Evolutionary conservation across 2,113 vertebrate species (phyloP).

Genomic region (Australoheros scitulus): DNA sequence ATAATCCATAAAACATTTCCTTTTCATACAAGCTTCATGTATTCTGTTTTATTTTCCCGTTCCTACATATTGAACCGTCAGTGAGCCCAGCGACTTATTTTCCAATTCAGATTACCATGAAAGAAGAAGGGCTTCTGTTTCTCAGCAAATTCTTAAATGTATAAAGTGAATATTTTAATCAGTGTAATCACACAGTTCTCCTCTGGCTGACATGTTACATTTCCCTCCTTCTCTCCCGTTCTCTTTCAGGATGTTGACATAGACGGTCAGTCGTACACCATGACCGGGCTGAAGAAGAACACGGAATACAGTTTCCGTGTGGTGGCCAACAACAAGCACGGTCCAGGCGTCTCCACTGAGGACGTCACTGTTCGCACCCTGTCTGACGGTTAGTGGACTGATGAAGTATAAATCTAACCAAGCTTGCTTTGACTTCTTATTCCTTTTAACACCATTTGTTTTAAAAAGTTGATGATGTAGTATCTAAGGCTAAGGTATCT

Average conservation of each 20-base stretch:
- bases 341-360: slow-evolving; percentile 93
- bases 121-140: background rate
- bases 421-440: background rate
- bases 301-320: slow-evolving; percentile 94
- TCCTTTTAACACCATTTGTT: background rate
- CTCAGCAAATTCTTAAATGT: background rate
- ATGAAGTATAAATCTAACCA: background rate
- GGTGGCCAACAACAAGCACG: slow-evolving; percentile 96
- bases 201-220: background rate
- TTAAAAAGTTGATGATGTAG: background rate
- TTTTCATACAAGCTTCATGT: background rate
- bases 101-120: background rate
- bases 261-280: slow-evolving; percentile 83
- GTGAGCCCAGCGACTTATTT: background rate
- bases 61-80: background rate
- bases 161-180: background rate
- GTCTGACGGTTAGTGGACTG: slow-evolving; percentile 86
- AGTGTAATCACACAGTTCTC: background rate
- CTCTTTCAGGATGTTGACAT: slow-evolving; percentile 87
- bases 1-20: background rate
- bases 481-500: background rate
- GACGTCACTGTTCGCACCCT: slow-evolving; percentile 87
- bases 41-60: background rate
- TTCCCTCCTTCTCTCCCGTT: background rate
- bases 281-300: slow-evolving; percentile 90